Base-by-base conservation (phyloP, 2,113 vertebrate genomes). In the Burhinus oedicnemus region DNA sequence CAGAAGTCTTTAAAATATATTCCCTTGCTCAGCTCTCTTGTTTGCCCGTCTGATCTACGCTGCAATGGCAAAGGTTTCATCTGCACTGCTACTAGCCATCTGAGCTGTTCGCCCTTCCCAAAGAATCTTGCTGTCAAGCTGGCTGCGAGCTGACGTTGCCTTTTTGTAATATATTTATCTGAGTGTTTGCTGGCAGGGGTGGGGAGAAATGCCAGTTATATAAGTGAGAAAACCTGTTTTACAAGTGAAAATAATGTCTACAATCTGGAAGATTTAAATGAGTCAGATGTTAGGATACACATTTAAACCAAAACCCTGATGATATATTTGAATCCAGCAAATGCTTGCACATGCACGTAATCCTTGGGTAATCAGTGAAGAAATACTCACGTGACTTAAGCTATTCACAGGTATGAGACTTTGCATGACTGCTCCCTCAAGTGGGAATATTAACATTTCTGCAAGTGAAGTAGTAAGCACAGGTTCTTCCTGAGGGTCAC, bases 221-320 rank as follows among this genome's bases (percentile, higher is more conserved):
- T 85, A 96, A 90, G 90, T 58, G 89, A 74, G 72, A 96, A 95
- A 93, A 89, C 54, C 77, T 94, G 90, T 83, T 96, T 94, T 93
- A 87, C 71, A 77, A 93, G 74, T 80, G 87, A 95, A 94, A 96
- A 90, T 91, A 81, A 83, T 87, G 60, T 75, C 89, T 87, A 18
- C 87, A 97, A 54, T 97, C 85, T 96, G 96, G 90, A 85, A 92
- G 80, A 95, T 75, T 94, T 92, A 92, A 92, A 95, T 96, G 86
- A 96, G 83, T 89, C 89, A 97, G 57, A 94, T 15, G 0, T 91
- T 75, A 91, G 72, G 70, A 90, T 66, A 94, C 66, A 86, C 90
- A 93, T 93, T 95, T 94, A 96, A 91, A 96, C 54, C 36, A 61
- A 79, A 87, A 30, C 25, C 29, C 32, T 65, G 44, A 58, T 82